Evolutionary conservation across 2,797 vertebrate species (phyloP).

Genomic region (Triplophysa yarkandensis): DNA sequence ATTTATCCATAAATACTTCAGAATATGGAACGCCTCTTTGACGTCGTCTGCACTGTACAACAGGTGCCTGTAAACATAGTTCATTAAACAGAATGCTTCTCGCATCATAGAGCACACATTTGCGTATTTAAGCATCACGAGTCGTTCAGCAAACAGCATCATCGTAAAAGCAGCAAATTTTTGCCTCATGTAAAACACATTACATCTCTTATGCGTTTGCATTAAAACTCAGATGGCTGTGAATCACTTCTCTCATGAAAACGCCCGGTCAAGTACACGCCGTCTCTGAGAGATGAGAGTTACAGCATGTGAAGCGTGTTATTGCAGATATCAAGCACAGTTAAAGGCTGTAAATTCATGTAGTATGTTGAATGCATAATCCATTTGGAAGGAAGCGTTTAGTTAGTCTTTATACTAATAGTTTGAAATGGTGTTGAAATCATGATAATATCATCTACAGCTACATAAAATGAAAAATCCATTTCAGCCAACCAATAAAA

Average conservation of each 20-base stretch:
- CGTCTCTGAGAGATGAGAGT: conserved; percentile 34
- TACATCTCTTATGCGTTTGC: conserved; percentile 26
- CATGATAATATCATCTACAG: neutral
- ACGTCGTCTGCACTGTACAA: neutral
- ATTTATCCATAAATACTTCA: conserved; percentile 7
- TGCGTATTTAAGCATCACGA: conserved; percentile 4
- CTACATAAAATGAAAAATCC: neutral
- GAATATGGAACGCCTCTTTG: neutral
- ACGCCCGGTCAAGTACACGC: conserved; percentile 29
- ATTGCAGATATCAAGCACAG: conserved; percentile 23
- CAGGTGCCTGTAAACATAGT: conserved; percentile 8
- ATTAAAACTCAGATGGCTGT: conserved; percentile 40
- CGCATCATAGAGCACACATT: neutral
- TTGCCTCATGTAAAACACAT: conserved; percentile 22
- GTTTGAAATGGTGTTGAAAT: conserved; percentile 8
- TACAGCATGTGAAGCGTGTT: conserved; percentile 34
- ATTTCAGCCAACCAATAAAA: neutral
- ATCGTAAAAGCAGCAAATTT: conserved; percentile 32
- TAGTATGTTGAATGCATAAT: conserved; percentile 34
- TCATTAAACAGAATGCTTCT: conserved; percentile 12
- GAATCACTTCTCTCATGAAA: conserved; percentile 35
- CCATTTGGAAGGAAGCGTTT: neutral
- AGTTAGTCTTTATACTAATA: neutral
- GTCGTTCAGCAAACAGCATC: conserved; percentile 8
- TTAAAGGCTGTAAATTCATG: conserved; percentile 23